Conservation (phyloP, 2,797 vertebrate genomes). For the Coluber constrictor region DNA sequence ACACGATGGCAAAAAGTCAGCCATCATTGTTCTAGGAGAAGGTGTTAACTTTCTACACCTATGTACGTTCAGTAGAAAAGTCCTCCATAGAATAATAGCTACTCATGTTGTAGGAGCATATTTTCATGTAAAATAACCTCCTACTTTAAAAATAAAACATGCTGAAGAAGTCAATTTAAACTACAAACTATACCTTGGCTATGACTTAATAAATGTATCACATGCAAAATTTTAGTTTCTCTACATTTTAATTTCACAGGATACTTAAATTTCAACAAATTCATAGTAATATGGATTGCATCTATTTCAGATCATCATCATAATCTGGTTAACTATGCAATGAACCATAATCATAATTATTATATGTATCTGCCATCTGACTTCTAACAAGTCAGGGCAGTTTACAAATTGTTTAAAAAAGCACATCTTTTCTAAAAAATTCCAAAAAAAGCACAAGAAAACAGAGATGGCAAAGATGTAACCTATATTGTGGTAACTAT, state of each 20-base stretch:
- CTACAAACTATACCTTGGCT: not conserved
- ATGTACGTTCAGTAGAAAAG: not conserved
- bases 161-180: not conserved
- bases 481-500: not conserved
- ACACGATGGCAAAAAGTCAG: too few relatives aligned
- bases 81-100: not conserved
- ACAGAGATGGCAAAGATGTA: not conserved
- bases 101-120: not conserved
- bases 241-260: not conserved
- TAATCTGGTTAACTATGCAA: not conserved
- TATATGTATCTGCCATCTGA: not conserved
- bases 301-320: not conserved
- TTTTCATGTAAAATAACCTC: not conserved
- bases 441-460: not conserved
- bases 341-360: not conserved
- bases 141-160: not conserved
- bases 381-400: not conserved
- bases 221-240: not conserved
- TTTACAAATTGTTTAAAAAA: not conserved
- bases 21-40: too few relatives aligned
- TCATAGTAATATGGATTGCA: not conserved
- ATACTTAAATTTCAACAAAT: not conserved
- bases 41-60: too few relatives aligned
- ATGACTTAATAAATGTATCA: not conserved
- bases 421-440: not conserved